phyloP scores from a whole-genome alignment of 2,888 invertebrate genomes.

The Morpho deidamia region DNA sequence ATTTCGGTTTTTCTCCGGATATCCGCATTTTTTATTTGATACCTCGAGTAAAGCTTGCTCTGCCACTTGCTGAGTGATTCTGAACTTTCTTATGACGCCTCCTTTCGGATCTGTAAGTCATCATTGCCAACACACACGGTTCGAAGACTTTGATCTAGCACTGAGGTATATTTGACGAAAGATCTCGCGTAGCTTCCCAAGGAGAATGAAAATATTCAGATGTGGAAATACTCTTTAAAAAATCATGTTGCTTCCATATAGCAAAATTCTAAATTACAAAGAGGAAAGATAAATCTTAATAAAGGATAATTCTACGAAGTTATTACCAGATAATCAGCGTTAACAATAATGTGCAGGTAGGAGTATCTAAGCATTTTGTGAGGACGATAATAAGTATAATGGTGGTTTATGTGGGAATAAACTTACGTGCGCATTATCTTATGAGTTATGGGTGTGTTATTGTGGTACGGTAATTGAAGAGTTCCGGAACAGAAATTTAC shows the following conservation, averaged over 20 bases:
- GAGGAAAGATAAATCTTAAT: slow-evolving; percentile 9
- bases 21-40: too few relatives aligned
- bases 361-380: slow-evolving; percentile 13
- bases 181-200: too few relatives aligned
- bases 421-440: background rate
- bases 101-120: too few relatives aligned
- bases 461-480: background rate
- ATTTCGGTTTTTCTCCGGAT: too few relatives aligned
- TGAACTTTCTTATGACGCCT: too few relatives aligned
- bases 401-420: slow-evolving; percentile 5
- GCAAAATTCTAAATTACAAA: slow-evolving; percentile 3
- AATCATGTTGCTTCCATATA: background rate
- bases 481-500: background rate
- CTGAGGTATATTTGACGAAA: too few relatives aligned
- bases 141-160: too few relatives aligned
- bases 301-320: slow-evolving; percentile 7
- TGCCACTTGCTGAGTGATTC: too few relatives aligned
- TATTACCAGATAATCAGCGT: slow-evolving; percentile 16
- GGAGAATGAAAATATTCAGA: too few relatives aligned
- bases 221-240: too few relatives aligned
- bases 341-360: slow-evolving; percentile 13
- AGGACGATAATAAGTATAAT: slow-evolving; percentile 4
- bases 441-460: slow-evolving; percentile 3
- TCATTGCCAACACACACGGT: too few relatives aligned
- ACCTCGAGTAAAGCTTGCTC: too few relatives aligned